phyloP scores from a whole-genome alignment of 2,113 vertebrate species.

The Pterocles orientalis region DNA sequence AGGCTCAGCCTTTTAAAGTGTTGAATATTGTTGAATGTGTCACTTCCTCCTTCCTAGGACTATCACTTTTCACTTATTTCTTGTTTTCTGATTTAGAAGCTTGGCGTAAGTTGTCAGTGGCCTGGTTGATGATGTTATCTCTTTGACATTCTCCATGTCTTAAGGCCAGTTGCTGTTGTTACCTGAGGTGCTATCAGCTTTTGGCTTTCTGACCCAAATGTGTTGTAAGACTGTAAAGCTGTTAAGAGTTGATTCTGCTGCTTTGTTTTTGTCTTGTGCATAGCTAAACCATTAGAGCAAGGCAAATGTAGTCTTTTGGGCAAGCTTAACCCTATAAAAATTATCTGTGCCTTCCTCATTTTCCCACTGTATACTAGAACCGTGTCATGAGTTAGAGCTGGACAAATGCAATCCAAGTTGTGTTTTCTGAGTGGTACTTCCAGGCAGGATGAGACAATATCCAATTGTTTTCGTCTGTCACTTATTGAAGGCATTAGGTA shows the following conservation, averaged over 20 bases:
- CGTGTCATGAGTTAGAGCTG: neutral
- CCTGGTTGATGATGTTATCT: neutral
- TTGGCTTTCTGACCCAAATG: neutral
- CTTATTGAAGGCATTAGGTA: neutral
- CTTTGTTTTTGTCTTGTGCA: accelerated
- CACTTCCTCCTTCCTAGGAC: neutral
- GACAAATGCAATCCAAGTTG: neutral
- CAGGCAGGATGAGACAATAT: neutral
- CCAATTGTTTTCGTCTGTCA: neutral
- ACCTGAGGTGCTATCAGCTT: neutral
- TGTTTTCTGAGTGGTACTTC: neutral
- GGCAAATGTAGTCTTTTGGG: neutral
- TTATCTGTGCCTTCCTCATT: neutral
- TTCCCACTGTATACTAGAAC: neutral
- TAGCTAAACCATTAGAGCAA: neutral
- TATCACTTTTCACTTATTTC: neutral
- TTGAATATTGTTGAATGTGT: neutral
- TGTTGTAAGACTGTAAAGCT: neutral
- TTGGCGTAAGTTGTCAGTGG: neutral
- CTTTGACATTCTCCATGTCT: neutral
- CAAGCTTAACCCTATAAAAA: neutral
- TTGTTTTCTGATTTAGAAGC: neutral
- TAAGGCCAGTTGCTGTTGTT: neutral
- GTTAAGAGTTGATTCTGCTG: neutral
- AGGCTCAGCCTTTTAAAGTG: neutral